These are phyloP conservation scores for Homarus americanus DNA, from an alignment of 1,140 invertebrate species.

Conservation along the genomic window DNA sequence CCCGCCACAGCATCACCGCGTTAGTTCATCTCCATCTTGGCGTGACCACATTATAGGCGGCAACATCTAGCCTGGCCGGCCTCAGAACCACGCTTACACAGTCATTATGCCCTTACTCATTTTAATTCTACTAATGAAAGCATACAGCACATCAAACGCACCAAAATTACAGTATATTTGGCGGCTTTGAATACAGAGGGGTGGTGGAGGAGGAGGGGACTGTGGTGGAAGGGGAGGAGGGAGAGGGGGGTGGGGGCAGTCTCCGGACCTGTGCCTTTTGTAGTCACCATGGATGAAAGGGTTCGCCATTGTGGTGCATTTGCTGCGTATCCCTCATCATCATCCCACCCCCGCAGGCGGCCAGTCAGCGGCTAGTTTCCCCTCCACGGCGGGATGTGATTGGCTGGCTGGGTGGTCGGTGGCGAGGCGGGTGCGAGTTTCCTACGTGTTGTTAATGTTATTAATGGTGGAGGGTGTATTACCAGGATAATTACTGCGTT, in stretches of 20 bases:
- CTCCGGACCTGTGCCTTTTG: conserved; percentile 41
- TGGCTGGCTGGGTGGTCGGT: background rate
- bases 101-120: conserved; percentile 61
- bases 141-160: conserved; percentile 68
- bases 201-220: conserved; percentile 2
- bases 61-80: background rate
- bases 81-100: background rate
- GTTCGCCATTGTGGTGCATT: conserved; percentile 64
- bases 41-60: background rate
- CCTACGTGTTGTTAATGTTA: conserved; percentile 59
- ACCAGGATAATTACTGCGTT: conserved; percentile 57
- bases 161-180: conserved; percentile 67
- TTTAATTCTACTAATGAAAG: conserved; percentile 71
- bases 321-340: conserved; percentile 45
- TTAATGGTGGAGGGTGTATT: conserved; percentile 64
- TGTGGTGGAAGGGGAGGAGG: background rate
- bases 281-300: conserved; percentile 62
- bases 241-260: conserved; percentile 1
- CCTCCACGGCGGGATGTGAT: conserved; percentile 25
- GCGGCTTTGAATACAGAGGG: conserved; percentile 38
- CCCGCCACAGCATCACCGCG: background rate
- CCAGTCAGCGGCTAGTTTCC: conserved; percentile 26
- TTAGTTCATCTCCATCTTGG: background rate
- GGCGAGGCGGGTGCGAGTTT: conserved; percentile 21
- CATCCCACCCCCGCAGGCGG: conserved; percentile 11